Conservation (phyloP, 2,113 vertebrate species). For the Lepus timidus region DNA sequence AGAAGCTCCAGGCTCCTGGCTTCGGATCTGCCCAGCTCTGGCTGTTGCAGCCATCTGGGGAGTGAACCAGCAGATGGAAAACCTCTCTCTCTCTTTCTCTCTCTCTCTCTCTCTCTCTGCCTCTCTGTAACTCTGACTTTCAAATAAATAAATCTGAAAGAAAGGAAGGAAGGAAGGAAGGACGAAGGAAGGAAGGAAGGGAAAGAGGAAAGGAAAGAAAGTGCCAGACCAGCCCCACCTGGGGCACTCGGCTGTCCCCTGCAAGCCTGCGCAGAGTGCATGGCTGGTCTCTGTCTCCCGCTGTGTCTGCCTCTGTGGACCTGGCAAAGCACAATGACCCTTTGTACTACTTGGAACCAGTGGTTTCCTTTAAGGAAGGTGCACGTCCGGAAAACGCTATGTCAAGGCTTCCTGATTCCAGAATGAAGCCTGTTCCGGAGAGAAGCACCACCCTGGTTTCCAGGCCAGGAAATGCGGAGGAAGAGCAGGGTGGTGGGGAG, state of each 20-base stretch:
- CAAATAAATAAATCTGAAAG: too few relatives aligned
- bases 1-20: too few relatives aligned
- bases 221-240: not conserved
- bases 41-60: too few relatives aligned
- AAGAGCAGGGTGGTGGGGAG: not conserved
- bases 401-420: conserved; percentile 63
- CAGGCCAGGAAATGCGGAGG: not conserved
- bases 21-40: too few relatives aligned
- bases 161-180: too few relatives aligned
- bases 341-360: conserved; percentile 73
- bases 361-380: conserved; percentile 76
- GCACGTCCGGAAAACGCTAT: conserved; percentile 72
- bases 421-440: not conserved
- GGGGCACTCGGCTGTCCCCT: too few relatives aligned
- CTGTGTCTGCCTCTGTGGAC: conserved; percentile 26
- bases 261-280: not conserved
- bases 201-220: too few relatives aligned
- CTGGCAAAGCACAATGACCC: conserved; percentile 56
- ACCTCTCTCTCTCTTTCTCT: too few relatives aligned
- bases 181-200: too few relatives aligned
- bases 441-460: not conserved
- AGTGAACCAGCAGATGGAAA: too few relatives aligned
- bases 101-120: too few relatives aligned
- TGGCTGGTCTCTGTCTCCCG: not conserved
- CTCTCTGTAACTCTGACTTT: too few relatives aligned